Evolutionary conservation across 2,797 vertebrate genomes (phyloP).

Genomic region (Agapornis canus): DNA sequence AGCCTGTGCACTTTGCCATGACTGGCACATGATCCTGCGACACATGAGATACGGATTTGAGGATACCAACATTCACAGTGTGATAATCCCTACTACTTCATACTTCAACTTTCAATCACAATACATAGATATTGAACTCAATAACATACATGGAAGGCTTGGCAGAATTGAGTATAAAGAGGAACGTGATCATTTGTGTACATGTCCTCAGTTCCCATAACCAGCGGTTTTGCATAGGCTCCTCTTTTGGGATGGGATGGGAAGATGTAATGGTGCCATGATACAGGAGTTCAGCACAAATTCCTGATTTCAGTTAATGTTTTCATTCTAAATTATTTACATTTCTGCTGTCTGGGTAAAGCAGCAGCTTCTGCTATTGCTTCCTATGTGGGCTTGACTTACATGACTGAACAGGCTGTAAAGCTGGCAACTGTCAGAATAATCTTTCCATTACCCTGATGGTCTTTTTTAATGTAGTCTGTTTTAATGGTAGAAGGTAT

Average conservation of each 20-base stretch:
- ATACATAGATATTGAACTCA: neutral
- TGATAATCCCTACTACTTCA: neutral
- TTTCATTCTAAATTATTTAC: neutral
- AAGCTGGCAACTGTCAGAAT: conserved; percentile 35
- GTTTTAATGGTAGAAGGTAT: conserved; percentile 47
- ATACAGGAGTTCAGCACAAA: neutral
- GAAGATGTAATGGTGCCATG: neutral
- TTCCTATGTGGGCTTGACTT: neutral
- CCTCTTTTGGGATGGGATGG: neutral
- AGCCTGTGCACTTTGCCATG: neutral
- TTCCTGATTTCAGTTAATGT: neutral
- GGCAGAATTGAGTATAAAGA: neutral
- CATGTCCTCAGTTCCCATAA: neutral
- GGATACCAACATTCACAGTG: neutral
- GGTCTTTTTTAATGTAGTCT: conserved; percentile 40
- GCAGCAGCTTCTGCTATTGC: neutral
- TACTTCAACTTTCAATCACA: neutral
- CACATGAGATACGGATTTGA: neutral
- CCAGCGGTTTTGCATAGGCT: neutral
- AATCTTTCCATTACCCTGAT: conserved; percentile 61
- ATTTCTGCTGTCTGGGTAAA: neutral
- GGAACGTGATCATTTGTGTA: neutral
- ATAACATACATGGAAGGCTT: neutral
- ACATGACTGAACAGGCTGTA: neutral
- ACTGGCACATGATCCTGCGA: too few relatives aligned